Base-by-base conservation (phyloP, 2,888 invertebrate species). In the Antitype chi region DNA sequence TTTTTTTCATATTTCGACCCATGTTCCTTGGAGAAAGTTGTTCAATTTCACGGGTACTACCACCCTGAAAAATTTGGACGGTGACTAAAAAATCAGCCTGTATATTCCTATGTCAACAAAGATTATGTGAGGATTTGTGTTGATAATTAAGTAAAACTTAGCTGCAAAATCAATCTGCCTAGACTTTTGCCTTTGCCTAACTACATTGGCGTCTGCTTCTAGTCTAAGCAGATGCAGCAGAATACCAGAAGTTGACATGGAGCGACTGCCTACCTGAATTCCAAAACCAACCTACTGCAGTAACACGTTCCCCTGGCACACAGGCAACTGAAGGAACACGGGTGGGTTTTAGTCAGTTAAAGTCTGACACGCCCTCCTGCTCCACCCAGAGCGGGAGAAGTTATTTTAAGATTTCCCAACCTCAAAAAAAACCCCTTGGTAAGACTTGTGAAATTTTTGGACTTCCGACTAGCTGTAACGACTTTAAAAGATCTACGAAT, bases 41-140 rank as follows among this genome's bases (percentile, higher is more conserved):
- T n/a, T n/a, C n/a, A n/a, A n/a, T n/a, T n/a, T n/a, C n/a, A n/a
- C n/a, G n/a, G n/a, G n/a, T n/a, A n/a, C n/a, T n/a, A n/a, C n/a
- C n/a, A n/a, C n/a, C n/a, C n/a, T n/a, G n/a, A n/a, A n/a, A n/a
- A n/a, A n/a, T n/a, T n/a, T n/a, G n/a, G n/a, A n/a, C n/a, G n/a
- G n/a, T n/a, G n/a, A n/a, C n/a, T n/a, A n/a, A n/a, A n/a, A n/a
- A n/a, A n/a, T n/a, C n/a, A n/a, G n/a, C n/a, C n/a, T n/a, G n/a
- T n/a, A 11, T 23, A 43, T n/a, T 53, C 8, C n/a, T 20, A 43
- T 52, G n/a, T 60, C 43, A 76, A 25, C 17, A 38, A 38, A 74
- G 13, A 47, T 32, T 28, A n/a, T 32, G 47, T 52, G 49, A 72
- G 49, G 49, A 52, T 80, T 80, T 57, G 4, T 38, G 15, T 52